Evolutionary conservation across 1,140 invertebrate genomes (phyloP), one percentile per base, ranked within the genome.

Genomic region (Drosophila repleta): DNA sequence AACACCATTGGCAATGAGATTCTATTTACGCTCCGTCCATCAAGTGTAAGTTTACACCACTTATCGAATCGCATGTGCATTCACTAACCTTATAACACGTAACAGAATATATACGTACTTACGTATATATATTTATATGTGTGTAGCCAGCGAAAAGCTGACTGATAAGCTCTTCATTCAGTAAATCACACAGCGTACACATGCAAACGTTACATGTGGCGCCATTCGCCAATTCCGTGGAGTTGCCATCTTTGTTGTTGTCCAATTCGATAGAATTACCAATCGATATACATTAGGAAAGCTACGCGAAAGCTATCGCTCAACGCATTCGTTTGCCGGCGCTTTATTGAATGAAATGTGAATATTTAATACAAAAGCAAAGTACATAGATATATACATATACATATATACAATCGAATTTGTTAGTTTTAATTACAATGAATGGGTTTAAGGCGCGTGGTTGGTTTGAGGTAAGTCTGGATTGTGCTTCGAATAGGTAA

Each of bases 1-100:
- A 90, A 89, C 52, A 89, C 57, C 53, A 90, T 90, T 49, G 73
- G 89, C 58, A 91, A 71, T 70, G 90, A 90, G 56, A 53, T 91
- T 21, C 58, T 90, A 55, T 66, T 80, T 58, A 90, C 89, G 62
- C 67, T 90, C 10, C 82, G 90, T 48, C 70, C 83, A 78, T 81
- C 76, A 39, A 78, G 78, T 76, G 71, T 85, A 85, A 85, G 82
- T 85, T 69, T 64, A 5, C 18, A 8, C 3, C n/a, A 20, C 63
- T 62, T 70, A 85, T 85, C 69, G 71, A 24, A 45, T 32, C 24
- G 21, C 39, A 55, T 29, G 35, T 48, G 65, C 39, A 60, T 35
- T 35, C 53, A 69, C 41, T 66, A 66, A 69, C 73, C 56, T 85
- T 71, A 76, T 48, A 76, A n/a, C 48, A 17, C 49, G 24, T 60